Evolutionary conservation across 2,888 invertebrate species (phyloP).

Genomic region (Iphiclides podalirius): DNA sequence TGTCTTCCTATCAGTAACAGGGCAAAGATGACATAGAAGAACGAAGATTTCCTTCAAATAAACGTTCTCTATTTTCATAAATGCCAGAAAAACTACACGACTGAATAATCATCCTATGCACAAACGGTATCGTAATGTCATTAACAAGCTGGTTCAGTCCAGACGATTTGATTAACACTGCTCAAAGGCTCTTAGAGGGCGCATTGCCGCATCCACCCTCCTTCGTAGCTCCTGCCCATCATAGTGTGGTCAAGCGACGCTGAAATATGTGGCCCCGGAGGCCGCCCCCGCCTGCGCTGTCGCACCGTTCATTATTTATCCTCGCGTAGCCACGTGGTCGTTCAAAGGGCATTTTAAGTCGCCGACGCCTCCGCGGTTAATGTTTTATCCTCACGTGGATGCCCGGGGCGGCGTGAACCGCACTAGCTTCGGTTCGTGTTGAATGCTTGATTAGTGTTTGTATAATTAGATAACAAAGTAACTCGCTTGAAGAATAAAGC

Average conservation of each 20-base stretch:
- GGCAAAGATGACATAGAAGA: too few relatives aligned
- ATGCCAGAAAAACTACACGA: too few relatives aligned
- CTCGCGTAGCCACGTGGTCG: conserved; percentile 24
- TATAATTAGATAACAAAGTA: not conserved
- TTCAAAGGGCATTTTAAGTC: conserved; percentile 39
- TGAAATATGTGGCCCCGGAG: conserved; percentile 69
- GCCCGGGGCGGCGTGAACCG: not conserved
- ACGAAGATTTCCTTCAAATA: too few relatives aligned
- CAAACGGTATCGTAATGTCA: too few relatives aligned
- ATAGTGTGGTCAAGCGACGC: conserved; percentile 47
- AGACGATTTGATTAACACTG: too few relatives aligned
- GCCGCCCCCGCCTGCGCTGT: conserved; percentile 44
- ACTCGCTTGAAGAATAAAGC: too few relatives aligned
- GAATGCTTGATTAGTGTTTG: not conserved
- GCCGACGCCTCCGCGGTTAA: conserved; percentile 28
- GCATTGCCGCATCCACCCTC: conserved; percentile 29
- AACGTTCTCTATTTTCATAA: too few relatives aligned
- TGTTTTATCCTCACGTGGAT: conserved; percentile 24
- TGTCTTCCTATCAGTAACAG: too few relatives aligned
- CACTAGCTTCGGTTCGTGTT: not conserved
- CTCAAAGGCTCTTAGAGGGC: too few relatives aligned
- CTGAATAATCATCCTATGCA: too few relatives aligned
- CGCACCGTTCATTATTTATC: conserved; percentile 42
- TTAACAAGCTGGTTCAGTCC: too few relatives aligned
- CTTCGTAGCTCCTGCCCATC: conserved; percentile 28